Percentiles rank a stretch among this genome's conserved stretches.
Evolutionary conservation across 2,888 invertebrate genomes (phyloP).

Genomic region (Leistus spinibarbis): DNA sequence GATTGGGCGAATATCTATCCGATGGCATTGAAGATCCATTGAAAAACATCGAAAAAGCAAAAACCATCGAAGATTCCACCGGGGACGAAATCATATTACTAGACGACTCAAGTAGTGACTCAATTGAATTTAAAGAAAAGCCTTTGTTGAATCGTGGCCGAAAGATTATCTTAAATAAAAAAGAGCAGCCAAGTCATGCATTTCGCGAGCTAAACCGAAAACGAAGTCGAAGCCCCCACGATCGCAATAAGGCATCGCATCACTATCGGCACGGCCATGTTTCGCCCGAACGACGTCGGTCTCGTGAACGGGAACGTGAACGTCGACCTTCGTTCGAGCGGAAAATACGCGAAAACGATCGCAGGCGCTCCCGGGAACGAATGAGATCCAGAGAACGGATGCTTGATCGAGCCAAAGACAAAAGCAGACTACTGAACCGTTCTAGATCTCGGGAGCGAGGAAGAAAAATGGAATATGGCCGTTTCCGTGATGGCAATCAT

Average conservation of each 20-base stretch:
- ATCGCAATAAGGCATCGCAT: constrained; percentile 42
- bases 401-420: constrained; percentile 28
- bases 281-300: constrained; percentile 52
- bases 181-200: constrained; percentile 39
- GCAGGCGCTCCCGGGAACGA: constrained; percentile 49
- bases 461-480: constrained; percentile 43
- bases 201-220: constrained; percentile 38
- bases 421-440: constrained; percentile 44
- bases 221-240: constrained; percentile 45
- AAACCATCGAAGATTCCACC: constrained; percentile 56
- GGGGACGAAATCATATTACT: constrained; percentile 67
- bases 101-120: constrained; percentile 69
- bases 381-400: constrained; percentile 54
- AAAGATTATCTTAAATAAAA: constrained; percentile 55
- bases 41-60: constrained; percentile 44
- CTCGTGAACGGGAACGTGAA: constrained; percentile 51
- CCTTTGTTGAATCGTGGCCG: constrained; percentile 55
- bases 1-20: constrained; percentile 76
- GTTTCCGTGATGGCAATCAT: constrained; percentile 36
- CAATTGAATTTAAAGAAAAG: constrained; percentile 55
- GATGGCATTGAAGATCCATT: constrained; percentile 62
- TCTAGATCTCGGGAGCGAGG: constrained; percentile 40
- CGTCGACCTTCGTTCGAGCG: constrained; percentile 48
- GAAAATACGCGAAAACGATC: neutral
- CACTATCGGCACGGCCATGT: constrained; percentile 41